Base-by-base conservation (phyloP, 2,113 vertebrate species). In the Eira barbara region DNA sequence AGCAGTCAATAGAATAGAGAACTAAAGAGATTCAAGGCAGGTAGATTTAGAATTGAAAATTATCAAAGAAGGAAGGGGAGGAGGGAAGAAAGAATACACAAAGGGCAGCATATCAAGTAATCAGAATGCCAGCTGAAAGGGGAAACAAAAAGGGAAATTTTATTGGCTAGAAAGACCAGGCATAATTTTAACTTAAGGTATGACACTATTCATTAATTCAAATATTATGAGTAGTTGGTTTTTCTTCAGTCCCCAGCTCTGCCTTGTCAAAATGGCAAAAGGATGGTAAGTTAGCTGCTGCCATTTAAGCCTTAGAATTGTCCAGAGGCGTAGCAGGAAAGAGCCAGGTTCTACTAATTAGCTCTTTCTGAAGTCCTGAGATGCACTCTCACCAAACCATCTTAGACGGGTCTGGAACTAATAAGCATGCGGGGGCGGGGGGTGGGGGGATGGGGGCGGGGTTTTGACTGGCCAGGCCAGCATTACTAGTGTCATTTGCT, bases 371-470 rank as follows among this genome's bases (percentile, higher is more conserved):
- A 93, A 78, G n/a, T 83, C 25, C 82, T 71, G 27, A 87, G 82
- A 61, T 5, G 29, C 42, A 61, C 61, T 76, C 34, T 81, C n/a
- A 69, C 67, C 59, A 87, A 12, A 76, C 3, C 49, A 39, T 36
- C 49, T 7, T 78, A 47, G 31, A 42, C 31, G 12, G n/a, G 12
- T 31, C 7, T 25, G 13, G 36, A 69, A 29, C 9, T 29, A 42
- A 12, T 57, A 36, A 36, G 34, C 27, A 2, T 42, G 20, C 29
- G 21, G 8, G 2, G 27, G n/a, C 2, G 8, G 27, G 9, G 3
- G 7, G 1, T 2, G 29, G 27, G 39, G 9, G 1, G 4, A 2
- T 3, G 9, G 12, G 12, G 42, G 0, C 12, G 3, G 10, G 18
- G 29, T 61, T 76, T 47, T 42, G 12, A 49, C 29, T 59, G 42